Conservation (phyloP, 23 tunicate species). For the Ascidia mentula region DNA sequence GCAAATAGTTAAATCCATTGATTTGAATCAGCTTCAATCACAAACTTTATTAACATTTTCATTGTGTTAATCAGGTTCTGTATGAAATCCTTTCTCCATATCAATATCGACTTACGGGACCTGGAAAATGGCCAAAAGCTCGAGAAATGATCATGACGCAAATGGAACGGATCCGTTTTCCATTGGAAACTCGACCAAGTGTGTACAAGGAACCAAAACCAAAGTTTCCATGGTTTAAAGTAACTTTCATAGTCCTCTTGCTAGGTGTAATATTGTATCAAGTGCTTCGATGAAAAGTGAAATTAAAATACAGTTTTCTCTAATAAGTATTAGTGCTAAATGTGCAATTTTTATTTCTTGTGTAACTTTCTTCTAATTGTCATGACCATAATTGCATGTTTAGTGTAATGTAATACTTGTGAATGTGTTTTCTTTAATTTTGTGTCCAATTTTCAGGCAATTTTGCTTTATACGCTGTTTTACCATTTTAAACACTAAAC, state of each 20-base stretch:
- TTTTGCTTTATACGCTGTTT: too few species aligned
- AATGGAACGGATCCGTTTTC: conserved; percentile 22
- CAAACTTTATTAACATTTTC: background rate
- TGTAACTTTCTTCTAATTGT: background rate
- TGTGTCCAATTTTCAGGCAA: background rate
- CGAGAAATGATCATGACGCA: conserved; percentile 46
- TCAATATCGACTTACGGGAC: conserved; percentile 46
- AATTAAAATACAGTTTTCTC: background rate
- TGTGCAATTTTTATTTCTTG: background rate
- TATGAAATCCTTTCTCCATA: conserved; percentile 44
- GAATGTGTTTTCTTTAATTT: background rate
- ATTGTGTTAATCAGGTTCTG: conserved; percentile 37
- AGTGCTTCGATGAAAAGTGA: background rate
- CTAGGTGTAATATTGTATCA: background rate
- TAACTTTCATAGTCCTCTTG: background rate
- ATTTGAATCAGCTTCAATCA: too few species aligned
- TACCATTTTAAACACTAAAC: too few species aligned
- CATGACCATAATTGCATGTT: background rate
- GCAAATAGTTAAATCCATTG: too few species aligned
- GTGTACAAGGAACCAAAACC: background rate
- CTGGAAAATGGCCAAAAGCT: conserved; percentile 52
- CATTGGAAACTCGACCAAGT: background rate
- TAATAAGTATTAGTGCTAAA: background rate
- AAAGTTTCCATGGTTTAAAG: background rate
- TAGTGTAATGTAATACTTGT: background rate